Evolutionary conservation across 2,113 vertebrate species (phyloP).

Genomic region (Elanoides forficatus): DNA sequence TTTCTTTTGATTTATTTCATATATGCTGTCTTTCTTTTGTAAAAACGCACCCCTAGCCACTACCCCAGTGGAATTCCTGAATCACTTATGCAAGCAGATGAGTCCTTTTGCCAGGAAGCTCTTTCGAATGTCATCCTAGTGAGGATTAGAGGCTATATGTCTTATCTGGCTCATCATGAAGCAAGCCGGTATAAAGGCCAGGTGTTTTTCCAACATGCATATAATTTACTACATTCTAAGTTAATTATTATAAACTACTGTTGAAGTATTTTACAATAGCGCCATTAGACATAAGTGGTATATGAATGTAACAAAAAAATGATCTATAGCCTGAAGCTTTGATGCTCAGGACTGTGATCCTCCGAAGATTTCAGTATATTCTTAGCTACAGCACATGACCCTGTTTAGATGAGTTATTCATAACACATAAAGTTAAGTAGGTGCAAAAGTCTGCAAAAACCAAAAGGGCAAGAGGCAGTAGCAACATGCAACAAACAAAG

Average conservation of each 20-base stretch:
- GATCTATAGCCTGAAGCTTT: neutral
- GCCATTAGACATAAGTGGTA: neutral
- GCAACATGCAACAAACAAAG: neutral
- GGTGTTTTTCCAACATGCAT: neutral
- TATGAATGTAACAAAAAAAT: neutral
- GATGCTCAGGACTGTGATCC: neutral
- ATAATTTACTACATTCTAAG: neutral
- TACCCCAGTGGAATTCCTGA: neutral
- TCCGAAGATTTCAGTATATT: neutral
- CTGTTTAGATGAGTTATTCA: neutral
- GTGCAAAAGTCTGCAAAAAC: neutral
- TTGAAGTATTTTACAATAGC: neutral
- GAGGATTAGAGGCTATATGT: neutral
- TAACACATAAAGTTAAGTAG: neutral
- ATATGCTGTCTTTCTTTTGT: neutral
- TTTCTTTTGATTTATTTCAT: constrained; percentile 7
- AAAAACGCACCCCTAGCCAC: neutral
- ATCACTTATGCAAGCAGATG: neutral
- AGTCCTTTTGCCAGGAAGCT: neutral
- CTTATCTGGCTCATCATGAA: neutral
- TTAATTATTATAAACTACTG: neutral
- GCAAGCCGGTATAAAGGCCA: neutral
- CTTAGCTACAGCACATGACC: neutral
- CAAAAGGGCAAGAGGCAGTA: neutral
- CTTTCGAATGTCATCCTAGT: neutral